Percentiles rank a stretch among this genome's conserved stretches.
Evolutionary conservation across 2,888 invertebrate genomes (phyloP).

Genomic region (Peribatodes rhomboidaria): DNA sequence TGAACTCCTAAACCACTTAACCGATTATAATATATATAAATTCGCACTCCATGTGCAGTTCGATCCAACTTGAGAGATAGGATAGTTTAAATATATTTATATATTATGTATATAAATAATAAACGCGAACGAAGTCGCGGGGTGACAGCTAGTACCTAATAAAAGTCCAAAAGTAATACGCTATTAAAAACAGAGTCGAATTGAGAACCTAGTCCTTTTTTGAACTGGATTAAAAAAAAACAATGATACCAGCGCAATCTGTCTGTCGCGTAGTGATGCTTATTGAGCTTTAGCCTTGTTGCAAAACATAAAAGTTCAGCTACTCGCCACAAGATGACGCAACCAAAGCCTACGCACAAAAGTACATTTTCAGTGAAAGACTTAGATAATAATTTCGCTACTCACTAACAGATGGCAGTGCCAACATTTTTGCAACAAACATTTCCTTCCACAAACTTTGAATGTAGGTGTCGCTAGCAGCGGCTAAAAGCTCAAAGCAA

Average conservation of each 20-base stretch:
- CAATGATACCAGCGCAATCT: constrained; percentile 16
- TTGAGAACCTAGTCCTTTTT: too few species aligned
- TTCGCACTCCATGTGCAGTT: too few species aligned
- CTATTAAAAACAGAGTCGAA: too few species aligned
- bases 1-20: too few species aligned
- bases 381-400: constrained; percentile 40
- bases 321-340: constrained; percentile 61
- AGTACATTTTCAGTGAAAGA: neutral
- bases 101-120: too few species aligned
- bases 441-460: neutral
- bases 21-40: too few species aligned
- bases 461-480: constrained; percentile 13
- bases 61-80: too few species aligned
- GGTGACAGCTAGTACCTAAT: too few species aligned
- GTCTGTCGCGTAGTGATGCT: neutral
- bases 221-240: too few species aligned
- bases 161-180: too few species aligned
- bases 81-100: too few species aligned
- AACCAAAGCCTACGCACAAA: constrained; percentile 1
- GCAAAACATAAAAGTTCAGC: constrained; percentile 43
- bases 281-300: neutral
- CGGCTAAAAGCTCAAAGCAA: neutral
- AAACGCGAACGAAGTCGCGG: too few species aligned
- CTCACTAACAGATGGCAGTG: constrained; percentile 60
- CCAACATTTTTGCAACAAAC: neutral